phyloP scores from a whole-genome alignment of 2,888 invertebrate genomes.

The Toxonevra muliebris region DNA sequence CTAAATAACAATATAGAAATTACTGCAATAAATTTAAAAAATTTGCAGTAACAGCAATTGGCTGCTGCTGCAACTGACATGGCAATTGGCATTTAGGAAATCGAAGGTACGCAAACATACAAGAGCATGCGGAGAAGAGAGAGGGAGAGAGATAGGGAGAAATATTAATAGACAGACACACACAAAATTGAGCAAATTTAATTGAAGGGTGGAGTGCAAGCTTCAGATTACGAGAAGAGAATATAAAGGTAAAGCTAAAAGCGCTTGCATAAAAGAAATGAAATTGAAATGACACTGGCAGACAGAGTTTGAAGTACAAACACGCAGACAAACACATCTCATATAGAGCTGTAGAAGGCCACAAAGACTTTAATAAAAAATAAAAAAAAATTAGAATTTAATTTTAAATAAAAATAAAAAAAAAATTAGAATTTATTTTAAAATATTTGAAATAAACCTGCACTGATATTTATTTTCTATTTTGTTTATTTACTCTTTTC shows the following conservation, averaged over 20 bases:
- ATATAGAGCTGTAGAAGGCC: neutral
- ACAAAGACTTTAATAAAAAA: neutral
- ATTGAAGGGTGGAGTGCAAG: no score
- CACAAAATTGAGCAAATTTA: no score
- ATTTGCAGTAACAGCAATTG: neutral
- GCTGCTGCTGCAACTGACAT: constrained; percentile 10
- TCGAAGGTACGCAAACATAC: neutral
- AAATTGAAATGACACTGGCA: no score
- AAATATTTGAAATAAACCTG: neutral
- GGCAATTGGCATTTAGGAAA: constrained; percentile 13
- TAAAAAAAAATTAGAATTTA: neutral
- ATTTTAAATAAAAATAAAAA: neutral
- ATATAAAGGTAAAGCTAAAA: no score
- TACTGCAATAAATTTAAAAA: neutral
- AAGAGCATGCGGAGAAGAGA: no score
- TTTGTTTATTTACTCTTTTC: constrained; percentile 20
- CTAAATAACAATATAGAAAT: neutral
- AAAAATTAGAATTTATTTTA: neutral
- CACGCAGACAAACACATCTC: no score
- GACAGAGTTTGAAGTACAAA: no score
- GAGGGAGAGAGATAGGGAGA: no score
- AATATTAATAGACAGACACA: no score
- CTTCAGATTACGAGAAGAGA: no score
- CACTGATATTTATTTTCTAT: constrained; percentile 2
- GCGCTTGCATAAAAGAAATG: no score